Base-by-base conservation (phyloP, 2,888 invertebrate genomes). In the Sminthurinus aureus region DNA sequence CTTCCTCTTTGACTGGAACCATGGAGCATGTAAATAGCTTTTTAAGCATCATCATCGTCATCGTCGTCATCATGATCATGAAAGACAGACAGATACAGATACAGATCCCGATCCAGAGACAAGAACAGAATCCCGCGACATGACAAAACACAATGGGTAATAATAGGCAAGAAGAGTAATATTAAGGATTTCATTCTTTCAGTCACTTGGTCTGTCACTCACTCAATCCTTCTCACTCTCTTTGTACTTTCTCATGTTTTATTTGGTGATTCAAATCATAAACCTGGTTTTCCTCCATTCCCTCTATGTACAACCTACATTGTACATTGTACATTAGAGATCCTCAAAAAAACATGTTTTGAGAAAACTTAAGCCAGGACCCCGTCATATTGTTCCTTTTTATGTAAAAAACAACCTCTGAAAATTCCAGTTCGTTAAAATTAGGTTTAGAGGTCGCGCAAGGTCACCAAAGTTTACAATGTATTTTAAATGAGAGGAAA, bases 131-230 rank as follows among this genome's bases (percentile, higher is more conserved):
- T 58, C 77, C 20, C 77, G 22, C 58, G 58, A 77, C 77, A 77
- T 77, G 77, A 77, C 77, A 77, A 77, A 77, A 64, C 77, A 77
- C 77, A 77, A 77, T 77, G 77, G 77, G n/a, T 20, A 69, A 38
- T 38, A 38, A 38, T 58, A n/a, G 67, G 71, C 71, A 71, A 71
- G 22, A 26, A 26, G 13, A 71, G 13, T 24, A 26, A 22, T 24
- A 13, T 20, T 13, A 58, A 77, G 20, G 58, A 77, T 77, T 58
- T 77, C 52, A 58, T 22, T 77, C 77, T 64, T 22, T 15, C 50
- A 51, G 11, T 51, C 50, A 64, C 64, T 64, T 64, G 13, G 64
- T n/a, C 22, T n/a, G 67, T 67, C n/a, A 67, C 22, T 67, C 67
- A 67, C 4, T 20, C 67, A 67, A 64, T 18, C 64, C 67, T 22